phyloP scores from a whole-genome alignment of 2,797 vertebrate genomes.

The Antennarius maculatus region DNA sequence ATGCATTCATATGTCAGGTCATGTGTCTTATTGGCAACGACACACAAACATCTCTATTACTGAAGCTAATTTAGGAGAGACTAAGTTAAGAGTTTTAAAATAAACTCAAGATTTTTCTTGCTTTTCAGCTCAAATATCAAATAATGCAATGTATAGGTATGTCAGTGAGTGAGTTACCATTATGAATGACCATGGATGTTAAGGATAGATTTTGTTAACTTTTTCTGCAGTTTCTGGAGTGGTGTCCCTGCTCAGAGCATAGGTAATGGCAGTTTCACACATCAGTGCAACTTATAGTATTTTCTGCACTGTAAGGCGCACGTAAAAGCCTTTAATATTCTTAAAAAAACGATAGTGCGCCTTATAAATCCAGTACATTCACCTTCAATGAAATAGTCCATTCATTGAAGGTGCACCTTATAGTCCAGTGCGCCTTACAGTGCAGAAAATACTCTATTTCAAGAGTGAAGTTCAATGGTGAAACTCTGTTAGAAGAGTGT shows the following conservation, averaged over 20 bases:
- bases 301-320: too few species aligned
- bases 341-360: too few species aligned
- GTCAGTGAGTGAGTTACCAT: too few species aligned
- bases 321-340: too few species aligned
- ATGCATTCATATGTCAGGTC: conserved; percentile 13
- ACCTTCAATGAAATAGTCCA: too few species aligned
- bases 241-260: neutral
- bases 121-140: neutral
- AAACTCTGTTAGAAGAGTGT: neutral
- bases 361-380: too few species aligned
- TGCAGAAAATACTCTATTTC: neutral
- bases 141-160: neutral
- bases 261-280: too few species aligned
- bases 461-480: neutral
- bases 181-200: too few species aligned
- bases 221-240: neutral
- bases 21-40: conserved; percentile 10
- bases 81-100: neutral
- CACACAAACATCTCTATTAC: conserved; percentile 17
- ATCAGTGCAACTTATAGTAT: too few species aligned
- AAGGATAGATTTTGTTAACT: neutral
- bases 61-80: neutral
- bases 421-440: neutral
- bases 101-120: neutral
- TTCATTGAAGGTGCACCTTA: too few species aligned